Evolutionary conservation across 92 coral and sea anemone species (phyloP).

Genomic region (Bergia puertoricense): DNA sequence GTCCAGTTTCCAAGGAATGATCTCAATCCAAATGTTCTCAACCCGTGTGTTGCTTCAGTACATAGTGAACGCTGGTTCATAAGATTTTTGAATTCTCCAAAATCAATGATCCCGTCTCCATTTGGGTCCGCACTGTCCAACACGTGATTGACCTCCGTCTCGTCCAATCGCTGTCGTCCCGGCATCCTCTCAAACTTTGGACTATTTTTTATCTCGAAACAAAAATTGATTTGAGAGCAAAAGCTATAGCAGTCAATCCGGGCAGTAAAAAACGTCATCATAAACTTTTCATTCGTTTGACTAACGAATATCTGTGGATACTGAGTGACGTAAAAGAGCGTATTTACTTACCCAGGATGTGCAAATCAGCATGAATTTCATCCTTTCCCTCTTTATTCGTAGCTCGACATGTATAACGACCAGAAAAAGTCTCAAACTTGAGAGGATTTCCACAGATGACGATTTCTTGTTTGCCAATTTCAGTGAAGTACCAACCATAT

Average conservation of each 20-base stretch:
- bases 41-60: too few species aligned
- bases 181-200: conserved; percentile 2
- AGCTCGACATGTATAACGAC: background rate
- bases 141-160: background rate
- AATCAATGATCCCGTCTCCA: conserved; percentile 14
- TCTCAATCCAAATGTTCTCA: too few species aligned
- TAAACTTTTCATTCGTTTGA: too few species aligned
- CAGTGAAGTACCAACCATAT: background rate
- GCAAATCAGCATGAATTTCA: background rate
- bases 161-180: conserved; percentile 1
- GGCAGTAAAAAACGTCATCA: too few species aligned
- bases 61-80: too few species aligned
- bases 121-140: conserved; percentile 17
- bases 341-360: background rate
- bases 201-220: too few species aligned
- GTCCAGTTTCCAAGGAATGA: too few species aligned
- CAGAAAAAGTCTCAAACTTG: background rate
- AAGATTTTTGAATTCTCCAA: background rate
- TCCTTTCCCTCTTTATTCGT: background rate
- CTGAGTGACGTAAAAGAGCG: too few species aligned
- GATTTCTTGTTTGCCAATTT: background rate
- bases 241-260: too few species aligned
- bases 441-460: background rate
- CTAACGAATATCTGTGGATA: too few species aligned
- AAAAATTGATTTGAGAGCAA: too few species aligned